phyloP scores from a whole-genome alignment of 2,888 invertebrate species.

The Chelonus formosanus region DNA sequence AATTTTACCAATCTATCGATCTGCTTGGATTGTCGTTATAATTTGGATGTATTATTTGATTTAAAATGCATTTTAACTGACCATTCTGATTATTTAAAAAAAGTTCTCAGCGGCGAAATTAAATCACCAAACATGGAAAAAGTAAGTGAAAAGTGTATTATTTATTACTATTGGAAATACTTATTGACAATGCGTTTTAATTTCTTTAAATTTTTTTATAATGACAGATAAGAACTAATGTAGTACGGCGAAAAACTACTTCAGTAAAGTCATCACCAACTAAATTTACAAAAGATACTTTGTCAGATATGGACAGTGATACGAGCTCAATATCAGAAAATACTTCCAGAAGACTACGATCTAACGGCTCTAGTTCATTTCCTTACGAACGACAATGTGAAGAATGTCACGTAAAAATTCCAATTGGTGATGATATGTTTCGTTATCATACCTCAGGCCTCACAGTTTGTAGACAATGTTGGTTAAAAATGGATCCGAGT shows the following conservation, averaged over 20 bases:
- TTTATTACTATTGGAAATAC: neutral
- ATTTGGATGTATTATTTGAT: conserved; percentile 56
- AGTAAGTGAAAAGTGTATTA: conserved; percentile 51
- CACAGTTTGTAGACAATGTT: conserved; percentile 57
- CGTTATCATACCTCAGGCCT: conserved; percentile 50
- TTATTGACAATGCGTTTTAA: neutral
- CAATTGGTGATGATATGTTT: conserved; percentile 48
- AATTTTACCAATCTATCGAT: conserved; percentile 41
- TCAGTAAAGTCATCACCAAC: conserved; percentile 33
- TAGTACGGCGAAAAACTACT: conserved; percentile 50
- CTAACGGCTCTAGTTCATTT: neutral
- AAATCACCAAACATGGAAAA: conserved; percentile 22
- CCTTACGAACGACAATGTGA: conserved; percentile 41
- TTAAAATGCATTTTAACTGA: conserved; percentile 49
- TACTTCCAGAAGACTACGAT: neutral
- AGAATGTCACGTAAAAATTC: conserved; percentile 46
- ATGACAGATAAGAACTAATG: conserved; percentile 51
- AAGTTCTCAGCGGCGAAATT: conserved; percentile 30
- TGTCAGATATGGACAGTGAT: conserved; percentile 42
- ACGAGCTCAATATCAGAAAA: conserved; percentile 16
- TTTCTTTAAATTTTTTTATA: conserved; percentile 29
- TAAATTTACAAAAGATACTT: conserved; percentile 38
- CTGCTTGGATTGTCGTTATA: conserved; percentile 58
- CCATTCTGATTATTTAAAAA: conserved; percentile 17
- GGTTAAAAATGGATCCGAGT: conserved; percentile 49